A percentile compares a stretch with the other conserved stretches of the same genome.
Evolutionary conservation across 2,113 vertebrate species (phyloP).

Genomic region (Micronisus gabar): DNA sequence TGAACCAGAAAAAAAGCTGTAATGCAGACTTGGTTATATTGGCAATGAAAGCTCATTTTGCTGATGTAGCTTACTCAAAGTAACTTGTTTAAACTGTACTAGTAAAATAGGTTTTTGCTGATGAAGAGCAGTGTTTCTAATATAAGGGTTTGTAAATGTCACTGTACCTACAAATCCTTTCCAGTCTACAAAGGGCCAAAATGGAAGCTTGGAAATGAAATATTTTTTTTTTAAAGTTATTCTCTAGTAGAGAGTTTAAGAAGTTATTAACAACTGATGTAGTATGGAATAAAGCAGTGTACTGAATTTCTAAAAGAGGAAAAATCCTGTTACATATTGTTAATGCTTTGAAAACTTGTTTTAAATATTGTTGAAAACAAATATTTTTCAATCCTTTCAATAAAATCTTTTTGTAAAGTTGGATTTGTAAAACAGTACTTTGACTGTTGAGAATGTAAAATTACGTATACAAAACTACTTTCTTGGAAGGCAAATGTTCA

Average conservation of each 20-base stretch:
- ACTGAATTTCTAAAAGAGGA: conserved; percentile 27
- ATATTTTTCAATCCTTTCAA: conserved; percentile 82
- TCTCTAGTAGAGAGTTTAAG: neutral
- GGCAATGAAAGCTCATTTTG: neutral
- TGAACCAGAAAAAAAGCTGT: neutral
- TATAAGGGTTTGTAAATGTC: neutral
- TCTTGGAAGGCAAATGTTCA: neutral
- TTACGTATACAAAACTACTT: rapidly evolving
- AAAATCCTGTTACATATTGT: conserved; percentile 71
- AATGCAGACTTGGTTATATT: neutral
- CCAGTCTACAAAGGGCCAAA: neutral
- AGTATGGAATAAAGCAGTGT: neutral
- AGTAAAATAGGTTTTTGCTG: neutral
- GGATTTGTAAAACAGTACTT: neutral
- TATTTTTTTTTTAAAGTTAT: neutral
- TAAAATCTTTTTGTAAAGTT: conserved; percentile 76
- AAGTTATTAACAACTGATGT: neutral
- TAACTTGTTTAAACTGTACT: neutral
- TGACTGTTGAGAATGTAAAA: neutral
- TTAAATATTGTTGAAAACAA: conserved; percentile 72
- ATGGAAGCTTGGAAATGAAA: neutral
- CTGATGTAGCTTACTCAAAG: neutral
- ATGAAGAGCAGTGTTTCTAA: neutral
- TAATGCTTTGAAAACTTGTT: conserved; percentile 67
- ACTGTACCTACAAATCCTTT: neutral